Percentiles rank a stretch among this genome's conserved stretches.
Conservation (phyloP, 1,140 invertebrate species). For the Drosophila fuyamai region DNA sequence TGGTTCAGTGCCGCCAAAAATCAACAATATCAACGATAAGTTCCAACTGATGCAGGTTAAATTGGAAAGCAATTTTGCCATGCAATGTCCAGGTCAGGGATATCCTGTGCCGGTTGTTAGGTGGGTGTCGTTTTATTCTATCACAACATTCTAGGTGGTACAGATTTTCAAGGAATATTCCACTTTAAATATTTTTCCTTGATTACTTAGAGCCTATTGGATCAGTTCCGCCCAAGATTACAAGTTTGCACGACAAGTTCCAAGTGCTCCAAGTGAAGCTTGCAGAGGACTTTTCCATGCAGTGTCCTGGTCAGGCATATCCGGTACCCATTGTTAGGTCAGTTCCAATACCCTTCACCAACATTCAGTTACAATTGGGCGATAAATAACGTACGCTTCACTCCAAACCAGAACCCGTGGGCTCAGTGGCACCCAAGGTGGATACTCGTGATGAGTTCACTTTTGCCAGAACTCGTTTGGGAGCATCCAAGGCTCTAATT, state of each 20-base stretch:
- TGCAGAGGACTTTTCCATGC: constrained; percentile 87
- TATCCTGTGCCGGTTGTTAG: constrained; percentile 88
- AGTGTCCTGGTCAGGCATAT: constrained; percentile 89
- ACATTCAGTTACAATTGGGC: constrained; percentile 39
- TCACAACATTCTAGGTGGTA: constrained; percentile 22
- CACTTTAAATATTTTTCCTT: neutral
- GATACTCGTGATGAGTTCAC: constrained; percentile 85
- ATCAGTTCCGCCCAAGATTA: constrained; percentile 88
- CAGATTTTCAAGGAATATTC: neutral
- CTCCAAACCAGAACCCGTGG: constrained; percentile 87
- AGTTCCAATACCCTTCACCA: constrained; percentile 53
- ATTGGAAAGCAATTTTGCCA: constrained; percentile 86
- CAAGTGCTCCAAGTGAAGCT: constrained; percentile 86
- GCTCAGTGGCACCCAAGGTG: constrained; percentile 89
- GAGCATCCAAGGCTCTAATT: constrained; percentile 86
- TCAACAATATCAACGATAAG: constrained; percentile 85
- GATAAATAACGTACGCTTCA: neutral
- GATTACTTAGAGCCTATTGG: constrained; percentile 88
- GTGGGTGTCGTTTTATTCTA: constrained; percentile 83
- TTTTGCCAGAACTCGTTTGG: constrained; percentile 82
- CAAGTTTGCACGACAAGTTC: constrained; percentile 86
- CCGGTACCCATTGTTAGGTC: constrained; percentile 89
- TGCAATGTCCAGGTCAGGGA: constrained; percentile 87
- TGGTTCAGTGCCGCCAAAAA: constrained; percentile 89
- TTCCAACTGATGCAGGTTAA: constrained; percentile 86